Evolutionary conservation across 2,888 invertebrate genomes (phyloP).

Genomic region (Cenopis cana): DNA sequence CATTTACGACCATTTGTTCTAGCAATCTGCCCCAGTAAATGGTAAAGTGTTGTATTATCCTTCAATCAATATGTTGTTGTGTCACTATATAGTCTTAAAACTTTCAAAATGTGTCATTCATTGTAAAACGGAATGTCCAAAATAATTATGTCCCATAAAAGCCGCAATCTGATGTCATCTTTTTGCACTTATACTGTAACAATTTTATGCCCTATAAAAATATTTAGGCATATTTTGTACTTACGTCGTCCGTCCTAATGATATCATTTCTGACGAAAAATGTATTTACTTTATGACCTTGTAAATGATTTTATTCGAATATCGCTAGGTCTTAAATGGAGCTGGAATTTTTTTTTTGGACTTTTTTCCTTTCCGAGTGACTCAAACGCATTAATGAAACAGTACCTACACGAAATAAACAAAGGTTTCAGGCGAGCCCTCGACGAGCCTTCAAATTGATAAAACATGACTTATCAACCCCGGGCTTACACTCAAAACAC

Average conservation of each 20-base stretch:
- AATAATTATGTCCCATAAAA: conserved; percentile 14
- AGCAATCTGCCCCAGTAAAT: too few relatives aligned
- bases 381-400: conserved; percentile 34
- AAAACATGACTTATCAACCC: conserved; percentile 50
- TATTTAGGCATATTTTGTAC: conserved; percentile 17
- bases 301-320: neutral
- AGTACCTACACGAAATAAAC: conserved; percentile 36
- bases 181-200: conserved; percentile 21
- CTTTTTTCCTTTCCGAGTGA: conserved; percentile 9
- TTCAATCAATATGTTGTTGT: too few relatives aligned
- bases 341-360: neutral
- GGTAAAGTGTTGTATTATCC: too few relatives aligned
- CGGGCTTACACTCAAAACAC: conserved; percentile 54
- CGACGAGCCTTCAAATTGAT: conserved; percentile 46
- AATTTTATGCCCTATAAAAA: conserved; percentile 37
- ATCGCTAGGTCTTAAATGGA: conserved; percentile 3
- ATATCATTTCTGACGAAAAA: conserved; percentile 6
- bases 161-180: conserved; percentile 30
- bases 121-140: too few relatives aligned
- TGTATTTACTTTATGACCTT: conserved; percentile 1
- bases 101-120: too few relatives aligned
- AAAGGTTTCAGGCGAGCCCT: conserved; percentile 38
- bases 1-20: too few relatives aligned
- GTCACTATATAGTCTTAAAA: too few relatives aligned
- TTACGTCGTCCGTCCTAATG: conserved; percentile 14